Evolutionary conservation across 1,140 invertebrate species (phyloP).

Genomic region (Drosophila tristis): DNA sequence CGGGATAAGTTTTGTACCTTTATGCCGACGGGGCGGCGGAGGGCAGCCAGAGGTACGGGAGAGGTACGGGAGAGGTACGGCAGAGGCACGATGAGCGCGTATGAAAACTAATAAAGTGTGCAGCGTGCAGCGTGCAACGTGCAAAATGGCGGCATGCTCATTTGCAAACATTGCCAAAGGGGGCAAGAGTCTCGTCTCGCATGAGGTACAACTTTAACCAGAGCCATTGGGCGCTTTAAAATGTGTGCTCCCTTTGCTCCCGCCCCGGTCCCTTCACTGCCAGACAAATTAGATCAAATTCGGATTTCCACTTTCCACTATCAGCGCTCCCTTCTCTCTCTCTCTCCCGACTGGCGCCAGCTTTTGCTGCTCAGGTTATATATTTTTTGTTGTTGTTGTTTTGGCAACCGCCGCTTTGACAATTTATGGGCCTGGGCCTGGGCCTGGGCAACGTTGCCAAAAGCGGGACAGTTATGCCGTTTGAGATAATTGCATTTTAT

Average conservation of each 20-base stretch:
- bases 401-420: slow-evolving; percentile 58
- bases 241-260: slow-evolving; percentile 26
- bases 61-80: not conserved
- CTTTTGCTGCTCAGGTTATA: not conserved
- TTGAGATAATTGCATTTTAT: slow-evolving; percentile 81
- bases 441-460: slow-evolving; percentile 72
- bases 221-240: slow-evolving; percentile 33
- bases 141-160: slow-evolving; percentile 66
- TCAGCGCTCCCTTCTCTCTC: not conserved
- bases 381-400: slow-evolving; percentile 14
- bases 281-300: slow-evolving; percentile 76
- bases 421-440: slow-evolving; percentile 74
- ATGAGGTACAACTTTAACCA: slow-evolving; percentile 10
- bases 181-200: not conserved
- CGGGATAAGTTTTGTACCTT: slow-evolving; percentile 60
- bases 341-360: not conserved
- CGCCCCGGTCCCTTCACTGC: slow-evolving; percentile 45
- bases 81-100: slow-evolving; percentile 43
- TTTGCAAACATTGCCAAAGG: slow-evolving; percentile 71
- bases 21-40: slow-evolving; percentile 28
- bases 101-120: slow-evolving; percentile 82
- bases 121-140: slow-evolving; percentile 60
- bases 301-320: slow-evolving; percentile 19
- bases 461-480: slow-evolving; percentile 76
- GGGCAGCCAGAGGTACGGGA: not conserved